Percentiles rank a stretch among this genome's conserved stretches.
phyloP scores from a whole-genome alignment of 1,140 invertebrate genomes.

The Rhagoletis pomonella region DNA sequence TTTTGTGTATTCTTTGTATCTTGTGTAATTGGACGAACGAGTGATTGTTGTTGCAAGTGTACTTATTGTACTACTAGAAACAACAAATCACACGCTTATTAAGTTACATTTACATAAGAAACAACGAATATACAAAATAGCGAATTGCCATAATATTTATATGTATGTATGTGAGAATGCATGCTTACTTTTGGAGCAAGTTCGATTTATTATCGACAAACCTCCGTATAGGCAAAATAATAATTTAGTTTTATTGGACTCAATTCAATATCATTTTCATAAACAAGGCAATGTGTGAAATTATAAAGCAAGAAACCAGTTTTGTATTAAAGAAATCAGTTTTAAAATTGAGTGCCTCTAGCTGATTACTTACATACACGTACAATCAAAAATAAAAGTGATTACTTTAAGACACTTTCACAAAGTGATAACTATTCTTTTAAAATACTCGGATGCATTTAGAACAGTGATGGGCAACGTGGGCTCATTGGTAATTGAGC shows the following conservation, averaged over 20 bases:
- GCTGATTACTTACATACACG: not conserved
- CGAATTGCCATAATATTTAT: not conserved
- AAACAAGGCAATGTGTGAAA: slow-evolving; percentile 44
- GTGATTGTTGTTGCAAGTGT: no score
- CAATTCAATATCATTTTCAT: not conserved
- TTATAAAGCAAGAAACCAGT: slow-evolving; percentile 29
- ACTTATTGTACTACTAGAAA: no score
- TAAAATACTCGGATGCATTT: not conserved
- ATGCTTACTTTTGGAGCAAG: not conserved
- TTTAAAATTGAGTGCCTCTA: slow-evolving; percentile 16
- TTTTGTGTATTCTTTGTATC: no score
- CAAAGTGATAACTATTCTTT: not conserved
- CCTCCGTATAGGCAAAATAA: not conserved
- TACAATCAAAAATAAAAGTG: slow-evolving; percentile 21
- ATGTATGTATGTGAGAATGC: not conserved
- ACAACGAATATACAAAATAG: no score
- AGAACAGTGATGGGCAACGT: not conserved
- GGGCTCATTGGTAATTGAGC: no score
- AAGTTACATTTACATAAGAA: no score
- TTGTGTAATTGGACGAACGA: no score
- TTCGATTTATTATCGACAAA: not conserved
- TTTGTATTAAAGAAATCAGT: not conserved
- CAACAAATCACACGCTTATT: no score
- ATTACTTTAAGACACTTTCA: slow-evolving; percentile 11
- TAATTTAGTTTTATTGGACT: not conserved